These are phyloP conservation scores for Zele albiditarsus DNA, from an alignment of 2,888 invertebrate species.

Conservation along the genomic window DNA sequence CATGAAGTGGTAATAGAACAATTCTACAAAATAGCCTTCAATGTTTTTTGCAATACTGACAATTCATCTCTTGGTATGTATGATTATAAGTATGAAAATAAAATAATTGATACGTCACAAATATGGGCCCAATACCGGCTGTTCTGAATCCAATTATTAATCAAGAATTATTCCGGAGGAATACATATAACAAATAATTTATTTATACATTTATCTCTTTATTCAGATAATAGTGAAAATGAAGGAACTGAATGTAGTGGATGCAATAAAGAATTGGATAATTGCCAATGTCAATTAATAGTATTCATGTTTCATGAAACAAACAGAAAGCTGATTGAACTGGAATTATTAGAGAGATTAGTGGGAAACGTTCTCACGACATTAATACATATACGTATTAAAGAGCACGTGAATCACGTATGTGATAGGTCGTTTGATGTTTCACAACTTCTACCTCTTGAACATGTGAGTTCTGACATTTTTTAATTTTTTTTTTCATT, in stretches of 20 bases:
- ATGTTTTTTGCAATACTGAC: conserved; percentile 77
- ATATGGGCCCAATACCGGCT: too few species aligned
- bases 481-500: not conserved
- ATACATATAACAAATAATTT: too few species aligned
- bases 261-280: conserved; percentile 79
- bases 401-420: conserved; percentile 86
- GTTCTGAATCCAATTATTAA: too few species aligned
- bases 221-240: conserved; percentile 74
- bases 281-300: conserved; percentile 80
- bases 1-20: conserved; percentile 81
- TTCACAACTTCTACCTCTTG: conserved; percentile 84
- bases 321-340: conserved; percentile 83
- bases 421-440: conserved; percentile 92
- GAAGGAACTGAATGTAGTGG: conserved; percentile 79
- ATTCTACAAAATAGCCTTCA: conserved; percentile 86
- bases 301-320: conserved; percentile 84
- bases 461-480: conserved; percentile 76
- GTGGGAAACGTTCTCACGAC: conserved; percentile 89
- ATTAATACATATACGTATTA: conserved; percentile 88
- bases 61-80: conserved; percentile 56
- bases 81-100: not conserved
- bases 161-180: too few species aligned
- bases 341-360: conserved; percentile 86
- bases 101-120: not conserved
- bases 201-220: conserved; percentile 1